Evolutionary conservation across 1,140 invertebrate genomes (phyloP).

Genomic region (Meloidogyne floridensis): DNA sequence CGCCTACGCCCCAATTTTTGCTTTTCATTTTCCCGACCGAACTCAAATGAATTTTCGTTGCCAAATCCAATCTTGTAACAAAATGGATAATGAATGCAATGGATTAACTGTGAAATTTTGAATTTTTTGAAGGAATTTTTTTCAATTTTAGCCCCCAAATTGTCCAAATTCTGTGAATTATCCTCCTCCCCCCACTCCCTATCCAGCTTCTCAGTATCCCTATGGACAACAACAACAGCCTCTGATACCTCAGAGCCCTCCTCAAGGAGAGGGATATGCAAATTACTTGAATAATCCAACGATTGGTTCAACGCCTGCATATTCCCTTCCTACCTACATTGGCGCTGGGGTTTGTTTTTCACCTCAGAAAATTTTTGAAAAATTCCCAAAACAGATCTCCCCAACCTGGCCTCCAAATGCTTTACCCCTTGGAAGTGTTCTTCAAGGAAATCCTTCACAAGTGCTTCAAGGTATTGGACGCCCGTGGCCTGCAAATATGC

Average conservation of each 20-base stretch:
- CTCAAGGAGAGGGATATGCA: constrained; percentile 1
- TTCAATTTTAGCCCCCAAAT: neutral
- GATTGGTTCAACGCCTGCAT: neutral
- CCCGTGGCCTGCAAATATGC: constrained; percentile 17
- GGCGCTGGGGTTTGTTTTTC: constrained; percentile 18
- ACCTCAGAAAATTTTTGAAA: neutral
- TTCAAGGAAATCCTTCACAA: constrained; percentile 31
- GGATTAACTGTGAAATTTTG: constrained; percentile 45
- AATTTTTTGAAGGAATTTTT: constrained; percentile 9
- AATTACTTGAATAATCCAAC: neutral
- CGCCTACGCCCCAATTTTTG: constrained; percentile 49
- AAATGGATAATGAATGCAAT: constrained; percentile 48
- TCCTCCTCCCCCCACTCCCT: neutral
- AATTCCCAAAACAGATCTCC: neutral
- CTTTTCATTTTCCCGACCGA: constrained; percentile 57
- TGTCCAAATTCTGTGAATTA: neutral
- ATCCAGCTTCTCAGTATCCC: neutral
- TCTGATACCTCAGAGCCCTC: neutral
- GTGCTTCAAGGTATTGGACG: constrained; percentile 26
- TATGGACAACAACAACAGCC: constrained; percentile 35
- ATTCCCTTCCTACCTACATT: constrained; percentile 4
- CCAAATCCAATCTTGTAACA: constrained; percentile 54
- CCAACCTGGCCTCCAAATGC: constrained; percentile 23
- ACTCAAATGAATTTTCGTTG: constrained; percentile 50
- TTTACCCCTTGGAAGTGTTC: constrained; percentile 15